Conservation (phyloP, 2,113 vertebrate genomes). For the Fukomys damarensis region DNA sequence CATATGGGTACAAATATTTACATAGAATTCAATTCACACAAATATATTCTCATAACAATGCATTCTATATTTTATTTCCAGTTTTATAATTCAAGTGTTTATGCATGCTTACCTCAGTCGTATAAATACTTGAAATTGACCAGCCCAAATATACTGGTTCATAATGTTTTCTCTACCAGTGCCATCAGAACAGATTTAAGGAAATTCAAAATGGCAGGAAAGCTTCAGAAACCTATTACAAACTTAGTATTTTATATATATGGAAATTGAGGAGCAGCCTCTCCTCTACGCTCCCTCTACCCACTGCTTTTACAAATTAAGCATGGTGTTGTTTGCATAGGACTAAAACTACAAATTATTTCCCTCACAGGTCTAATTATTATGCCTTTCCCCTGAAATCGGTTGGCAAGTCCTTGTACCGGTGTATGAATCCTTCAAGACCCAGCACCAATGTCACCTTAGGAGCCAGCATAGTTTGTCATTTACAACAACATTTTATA, state of each 20-base stretch:
- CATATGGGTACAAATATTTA: conserved; percentile 40
- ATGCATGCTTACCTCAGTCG: not conserved
- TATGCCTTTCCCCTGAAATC: not conserved
- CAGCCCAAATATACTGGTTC: not conserved
- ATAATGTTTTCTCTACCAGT: not conserved
- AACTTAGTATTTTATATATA: not conserved
- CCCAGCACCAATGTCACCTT: not conserved
- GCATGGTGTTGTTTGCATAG: not conserved
- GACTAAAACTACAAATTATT: not conserved
- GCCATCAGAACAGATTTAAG: not conserved
- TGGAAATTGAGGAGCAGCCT: not conserved
- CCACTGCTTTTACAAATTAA: not conserved
- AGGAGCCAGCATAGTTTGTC: not conserved
- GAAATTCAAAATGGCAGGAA: conserved; percentile 1
- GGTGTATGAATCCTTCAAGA: not conserved
- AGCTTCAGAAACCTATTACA: not conserved
- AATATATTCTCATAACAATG: not conserved
- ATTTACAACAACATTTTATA: not conserved
- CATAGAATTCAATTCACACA: conserved; percentile 17
- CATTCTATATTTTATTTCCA: not conserved
- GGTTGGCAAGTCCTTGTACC: not conserved
- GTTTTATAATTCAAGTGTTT: not conserved
- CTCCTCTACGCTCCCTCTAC: not conserved
- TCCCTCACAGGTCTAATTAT: not conserved
- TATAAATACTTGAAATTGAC: conserved; percentile 41